phyloP scores from a whole-genome alignment of 2,113 vertebrate species.

The Tychaedon coryphoeus region DNA sequence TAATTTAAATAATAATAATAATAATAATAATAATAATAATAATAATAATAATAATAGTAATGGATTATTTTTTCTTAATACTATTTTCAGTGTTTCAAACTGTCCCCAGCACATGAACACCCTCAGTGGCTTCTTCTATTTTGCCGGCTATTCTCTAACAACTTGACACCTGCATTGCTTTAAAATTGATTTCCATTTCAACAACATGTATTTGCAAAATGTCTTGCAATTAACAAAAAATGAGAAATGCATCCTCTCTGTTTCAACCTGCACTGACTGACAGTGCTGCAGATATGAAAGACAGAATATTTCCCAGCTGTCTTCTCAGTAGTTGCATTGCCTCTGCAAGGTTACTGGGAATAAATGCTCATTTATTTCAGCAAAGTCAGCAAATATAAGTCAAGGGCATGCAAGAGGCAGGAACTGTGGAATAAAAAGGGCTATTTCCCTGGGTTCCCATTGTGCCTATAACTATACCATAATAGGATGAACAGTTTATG shows the following conservation, averaged over 20 bases:
- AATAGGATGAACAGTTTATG: conserved; percentile 52
- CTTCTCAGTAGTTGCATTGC: conserved; percentile 3
- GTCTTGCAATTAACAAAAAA: neutral
- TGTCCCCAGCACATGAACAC: neutral
- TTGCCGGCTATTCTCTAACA: neutral
- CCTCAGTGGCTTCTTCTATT: neutral
- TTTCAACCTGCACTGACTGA: neutral
- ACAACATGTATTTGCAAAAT: neutral
- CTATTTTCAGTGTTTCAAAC: neutral
- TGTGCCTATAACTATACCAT: conserved; percentile 29
- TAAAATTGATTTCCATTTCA: conserved; percentile 1
- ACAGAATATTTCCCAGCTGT: conserved; percentile 32
- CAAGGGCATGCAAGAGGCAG: conserved; percentile 53
- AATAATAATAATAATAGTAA: neutral
- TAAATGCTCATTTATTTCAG: conserved; percentile 57
- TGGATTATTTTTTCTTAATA: neutral
- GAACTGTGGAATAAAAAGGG: conserved; percentile 40
- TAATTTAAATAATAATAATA: neutral
- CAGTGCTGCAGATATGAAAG: neutral
- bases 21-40: neutral
- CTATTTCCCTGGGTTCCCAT: conserved; percentile 23
- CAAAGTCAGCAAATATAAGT: conserved; percentile 43
- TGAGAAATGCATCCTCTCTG: neutral
- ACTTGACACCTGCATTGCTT: neutral
- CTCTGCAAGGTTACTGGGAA: conserved; percentile 45